phyloP scores from a whole-genome alignment of 1,140 invertebrate species.

The Heterodera schachtii region DNA sequence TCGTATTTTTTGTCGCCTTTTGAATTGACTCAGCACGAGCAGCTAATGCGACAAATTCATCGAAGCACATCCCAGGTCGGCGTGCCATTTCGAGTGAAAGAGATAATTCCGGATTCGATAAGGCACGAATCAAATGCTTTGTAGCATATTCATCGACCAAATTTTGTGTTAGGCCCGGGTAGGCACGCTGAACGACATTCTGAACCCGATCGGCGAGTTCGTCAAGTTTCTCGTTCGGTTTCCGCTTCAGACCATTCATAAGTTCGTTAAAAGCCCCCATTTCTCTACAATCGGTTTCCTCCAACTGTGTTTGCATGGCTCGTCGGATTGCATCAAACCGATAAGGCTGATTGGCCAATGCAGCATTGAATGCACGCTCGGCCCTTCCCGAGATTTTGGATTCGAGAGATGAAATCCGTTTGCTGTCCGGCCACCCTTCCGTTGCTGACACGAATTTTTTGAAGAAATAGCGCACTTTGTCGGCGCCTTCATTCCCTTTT shows the following conservation, averaged over 20 bases:
- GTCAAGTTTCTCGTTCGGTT: neutral
- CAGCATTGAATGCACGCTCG: neutral
- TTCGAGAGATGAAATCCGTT: neutral
- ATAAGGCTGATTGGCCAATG: neutral
- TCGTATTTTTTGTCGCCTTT: neutral
- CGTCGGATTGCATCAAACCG: neutral
- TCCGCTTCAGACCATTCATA: neutral
- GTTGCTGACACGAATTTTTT: neutral
- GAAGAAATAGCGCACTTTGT: neutral
- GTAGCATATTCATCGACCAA: neutral
- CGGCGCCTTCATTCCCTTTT: too few relatives aligned
- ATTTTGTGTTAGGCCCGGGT: slow-evolving; percentile 1
- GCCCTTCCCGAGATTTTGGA: neutral
- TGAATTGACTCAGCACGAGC: neutral
- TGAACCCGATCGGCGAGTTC: neutral
- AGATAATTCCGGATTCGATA: neutral
- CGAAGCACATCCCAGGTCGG: neutral
- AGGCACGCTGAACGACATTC: neutral
- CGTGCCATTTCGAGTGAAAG: neutral
- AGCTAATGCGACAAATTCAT: neutral
- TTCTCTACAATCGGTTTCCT: neutral
- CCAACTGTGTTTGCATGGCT: neutral
- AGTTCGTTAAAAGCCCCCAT: neutral
- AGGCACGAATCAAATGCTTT: neutral
- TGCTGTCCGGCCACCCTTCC: neutral